Evolutionary conservation across 2,888 invertebrate genomes (phyloP).

Genomic region (Morpho deidamia): DNA sequence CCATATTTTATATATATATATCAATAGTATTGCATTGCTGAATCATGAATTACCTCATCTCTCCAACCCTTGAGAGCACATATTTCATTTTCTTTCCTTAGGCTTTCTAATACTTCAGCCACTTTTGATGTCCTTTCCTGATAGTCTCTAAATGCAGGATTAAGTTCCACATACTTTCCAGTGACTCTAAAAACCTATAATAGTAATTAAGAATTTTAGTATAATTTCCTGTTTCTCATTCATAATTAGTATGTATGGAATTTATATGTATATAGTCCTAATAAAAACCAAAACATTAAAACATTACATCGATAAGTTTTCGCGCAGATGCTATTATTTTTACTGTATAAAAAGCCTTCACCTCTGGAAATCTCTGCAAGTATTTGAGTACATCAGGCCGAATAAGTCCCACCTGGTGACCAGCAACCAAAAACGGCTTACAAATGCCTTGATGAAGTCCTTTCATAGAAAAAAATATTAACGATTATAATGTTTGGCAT

Average conservation of each 20-base stretch:
- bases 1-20: too few species aligned
- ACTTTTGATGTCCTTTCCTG: constrained; percentile 87
- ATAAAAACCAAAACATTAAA: not conserved
- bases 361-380: constrained; percentile 89
- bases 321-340: not conserved
- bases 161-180: constrained; percentile 86
- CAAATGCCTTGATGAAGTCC: constrained; percentile 88
- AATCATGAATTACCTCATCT: constrained; percentile 83
- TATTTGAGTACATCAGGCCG: constrained; percentile 90
- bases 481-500: constrained; percentile 9
- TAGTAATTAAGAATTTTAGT: not conserved
- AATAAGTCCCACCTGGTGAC: constrained; percentile 93
- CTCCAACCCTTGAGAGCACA: constrained; percentile 94
- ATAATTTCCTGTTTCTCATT: too few species aligned
- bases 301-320: not conserved
- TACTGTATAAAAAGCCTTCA: constrained; percentile 40
- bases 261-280: too few species aligned
- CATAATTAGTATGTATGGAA: too few species aligned
- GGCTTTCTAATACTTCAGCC: constrained; percentile 86
- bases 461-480: constrained; percentile 49
- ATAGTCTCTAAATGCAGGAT: constrained; percentile 92
- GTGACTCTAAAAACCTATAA: constrained; percentile 84
- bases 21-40: not conserved
- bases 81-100: constrained; percentile 86
- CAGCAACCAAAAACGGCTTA: constrained; percentile 92